Conservation (phyloP, 2,797 vertebrate species). For the Hippopotamyrus pictus region DNA sequence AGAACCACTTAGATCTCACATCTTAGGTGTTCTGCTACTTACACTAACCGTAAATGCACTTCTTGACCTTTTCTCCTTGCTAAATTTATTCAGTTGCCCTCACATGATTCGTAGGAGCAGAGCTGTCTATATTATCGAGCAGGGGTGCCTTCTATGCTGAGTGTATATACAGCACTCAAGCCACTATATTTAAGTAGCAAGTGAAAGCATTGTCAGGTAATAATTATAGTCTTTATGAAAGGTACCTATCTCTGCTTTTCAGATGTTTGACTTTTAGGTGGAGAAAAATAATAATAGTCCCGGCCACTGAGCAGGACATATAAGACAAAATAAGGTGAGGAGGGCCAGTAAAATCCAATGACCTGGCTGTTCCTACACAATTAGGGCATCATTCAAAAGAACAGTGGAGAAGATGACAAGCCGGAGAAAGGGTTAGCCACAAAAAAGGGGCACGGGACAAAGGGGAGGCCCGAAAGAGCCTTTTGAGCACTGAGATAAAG, state of each 20-base stretch:
- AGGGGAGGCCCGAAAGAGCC: conserved; percentile 16
- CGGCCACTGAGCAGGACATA: not conserved
- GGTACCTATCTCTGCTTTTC: not conserved
- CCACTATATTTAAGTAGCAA: not conserved
- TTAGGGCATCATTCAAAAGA: conserved; percentile 16
- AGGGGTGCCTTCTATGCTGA: not conserved
- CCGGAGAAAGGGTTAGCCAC: not conserved
- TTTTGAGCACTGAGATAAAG: conserved; percentile 5
- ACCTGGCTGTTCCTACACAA: not conserved
- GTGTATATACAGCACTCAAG: not conserved
- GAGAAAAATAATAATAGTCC: not conserved
- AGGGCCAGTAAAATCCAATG: conserved; percentile 29
- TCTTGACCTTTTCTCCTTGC: not conserved
- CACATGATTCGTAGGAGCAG: not conserved
- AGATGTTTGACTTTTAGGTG: not conserved
- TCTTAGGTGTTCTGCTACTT: not conserved
- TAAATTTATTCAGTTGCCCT: not conserved
- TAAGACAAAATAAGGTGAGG: conserved; percentile 45
- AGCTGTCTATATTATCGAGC: not conserved
- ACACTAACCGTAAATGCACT: not conserved
- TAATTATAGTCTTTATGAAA: not conserved
- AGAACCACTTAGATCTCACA: not conserved
- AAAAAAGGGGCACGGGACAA: not conserved
- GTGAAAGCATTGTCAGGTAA: not conserved
- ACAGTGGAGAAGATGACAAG: conserved; percentile 14